Evolutionary conservation across 2,113 vertebrate species (phyloP).

Genomic region (Heterotilapia buettikoferi): DNA sequence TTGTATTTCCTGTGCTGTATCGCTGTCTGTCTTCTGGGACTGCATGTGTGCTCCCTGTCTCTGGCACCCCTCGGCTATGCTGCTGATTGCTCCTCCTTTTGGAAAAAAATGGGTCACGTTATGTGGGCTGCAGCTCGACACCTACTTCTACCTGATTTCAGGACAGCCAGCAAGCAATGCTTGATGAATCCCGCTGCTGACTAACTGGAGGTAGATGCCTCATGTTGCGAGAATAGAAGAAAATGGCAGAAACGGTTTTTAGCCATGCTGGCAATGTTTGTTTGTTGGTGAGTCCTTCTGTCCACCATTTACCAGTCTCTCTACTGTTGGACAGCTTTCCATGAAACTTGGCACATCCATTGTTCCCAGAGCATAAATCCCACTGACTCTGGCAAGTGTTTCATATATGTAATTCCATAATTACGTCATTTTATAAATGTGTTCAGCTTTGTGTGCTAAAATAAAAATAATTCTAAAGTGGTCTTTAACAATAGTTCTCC

Average conservation of each 20-base stretch:
- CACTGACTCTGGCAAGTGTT: background rate
- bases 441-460: background rate
- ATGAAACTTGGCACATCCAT: background rate
- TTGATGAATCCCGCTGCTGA: background rate
- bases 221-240: background rate
- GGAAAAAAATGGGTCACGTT: slow-evolving; percentile 65
- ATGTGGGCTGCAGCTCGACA: slow-evolving; percentile 32
- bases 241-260: background rate
- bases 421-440: background rate
- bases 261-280: background rate
- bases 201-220: background rate
- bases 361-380: background rate
- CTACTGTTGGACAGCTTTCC: background rate
- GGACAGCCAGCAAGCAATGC: background rate
- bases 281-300: background rate
- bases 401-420: background rate
- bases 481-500: background rate
- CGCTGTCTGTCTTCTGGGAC: slow-evolving; percentile 57
- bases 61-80: slow-evolving; percentile 45
- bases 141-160: slow-evolving; percentile 21
- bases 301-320: background rate
- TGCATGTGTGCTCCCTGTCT: slow-evolving; percentile 36
- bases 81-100: slow-evolving; percentile 52
- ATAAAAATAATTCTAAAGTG: background rate
- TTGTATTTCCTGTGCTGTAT: slow-evolving; percentile 67